phyloP scores from a whole-genome alignment of 1,140 invertebrate species.

The Aphidius gifuensis region DNA sequence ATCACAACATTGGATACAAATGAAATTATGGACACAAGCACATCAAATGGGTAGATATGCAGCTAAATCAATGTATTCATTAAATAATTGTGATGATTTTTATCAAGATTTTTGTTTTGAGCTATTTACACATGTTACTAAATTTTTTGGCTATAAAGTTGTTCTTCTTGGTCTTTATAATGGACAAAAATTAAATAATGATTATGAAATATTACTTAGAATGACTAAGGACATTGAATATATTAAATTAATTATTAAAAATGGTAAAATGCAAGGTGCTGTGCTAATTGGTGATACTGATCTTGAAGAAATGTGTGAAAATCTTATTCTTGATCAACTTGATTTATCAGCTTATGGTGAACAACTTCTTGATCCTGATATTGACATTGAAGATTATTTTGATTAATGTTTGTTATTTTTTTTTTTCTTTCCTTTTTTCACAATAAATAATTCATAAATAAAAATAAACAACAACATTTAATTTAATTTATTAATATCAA shows the following conservation, averaged over 20 bases:
- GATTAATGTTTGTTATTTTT: constrained; percentile 62
- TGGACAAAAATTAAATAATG: constrained; percentile 78
- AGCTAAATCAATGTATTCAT: constrained; percentile 82
- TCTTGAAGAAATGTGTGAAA: constrained; percentile 97
- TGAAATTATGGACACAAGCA: constrained; percentile 97
- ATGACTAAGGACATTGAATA: constrained; percentile 83
- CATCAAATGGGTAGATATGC: constrained; percentile 95
- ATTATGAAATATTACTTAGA: constrained; percentile 86
- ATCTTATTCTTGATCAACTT: constrained; percentile 92
- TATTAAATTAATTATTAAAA: constrained; percentile 84
- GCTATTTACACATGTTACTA: constrained; percentile 93
- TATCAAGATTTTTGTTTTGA: constrained; percentile 95
- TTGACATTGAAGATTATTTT: constrained; percentile 99
- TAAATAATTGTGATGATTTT: constrained; percentile 61
- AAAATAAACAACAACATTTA: constrained; percentile 5
- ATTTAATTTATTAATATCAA: constrained; percentile 16
- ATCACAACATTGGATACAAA: constrained; percentile 90
- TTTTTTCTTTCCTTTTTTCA: neutral
- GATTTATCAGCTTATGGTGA: constrained; percentile 87
- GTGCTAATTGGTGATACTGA: constrained; percentile 96
- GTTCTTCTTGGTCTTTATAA: constrained; percentile 92
- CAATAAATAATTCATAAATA: constrained; percentile 8
- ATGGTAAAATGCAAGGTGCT: constrained; percentile 87
- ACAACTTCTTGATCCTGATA: constrained; percentile 89
- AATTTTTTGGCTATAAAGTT: constrained; percentile 93